These are phyloP conservation scores for Physocephala rufipes DNA, from an alignment of 2,888 invertebrate species.

Conservation along the genomic window DNA sequence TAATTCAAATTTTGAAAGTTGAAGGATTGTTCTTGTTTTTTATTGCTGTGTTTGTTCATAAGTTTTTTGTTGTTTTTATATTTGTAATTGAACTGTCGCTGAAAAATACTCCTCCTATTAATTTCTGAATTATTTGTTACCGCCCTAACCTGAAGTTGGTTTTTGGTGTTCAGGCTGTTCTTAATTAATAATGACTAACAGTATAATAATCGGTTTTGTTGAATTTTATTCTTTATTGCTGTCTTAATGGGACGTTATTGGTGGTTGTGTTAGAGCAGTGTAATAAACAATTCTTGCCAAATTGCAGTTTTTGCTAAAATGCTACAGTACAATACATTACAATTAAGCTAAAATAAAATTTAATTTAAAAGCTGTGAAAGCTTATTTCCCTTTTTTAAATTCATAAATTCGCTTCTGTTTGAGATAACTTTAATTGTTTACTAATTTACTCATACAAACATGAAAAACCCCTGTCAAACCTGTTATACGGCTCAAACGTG, in stretches of 20 bases:
- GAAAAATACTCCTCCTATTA: no score
- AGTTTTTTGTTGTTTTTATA: conserved; percentile 34
- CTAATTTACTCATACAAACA: no score
- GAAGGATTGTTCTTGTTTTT: neutral
- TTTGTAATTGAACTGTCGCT: conserved; percentile 25
- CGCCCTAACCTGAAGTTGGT: no score
- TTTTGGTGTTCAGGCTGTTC: no score
- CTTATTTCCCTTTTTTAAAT: no score
- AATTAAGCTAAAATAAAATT: conserved; percentile 16
- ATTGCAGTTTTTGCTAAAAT: conserved; percentile 27
- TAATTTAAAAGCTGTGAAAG: no score
- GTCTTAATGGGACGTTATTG: neutral
- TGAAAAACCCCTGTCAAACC: no score
- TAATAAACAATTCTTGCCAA: neutral
- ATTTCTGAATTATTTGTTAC: conserved; percentile 26
- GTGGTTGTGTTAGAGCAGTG: neutral
- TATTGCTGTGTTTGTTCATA: neutral
- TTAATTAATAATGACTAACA: no score
- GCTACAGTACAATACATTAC: conserved; percentile 7
- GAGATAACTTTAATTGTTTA: no score
- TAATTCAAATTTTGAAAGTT: neutral
- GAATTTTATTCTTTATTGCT: neutral
- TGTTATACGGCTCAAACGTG: no score
- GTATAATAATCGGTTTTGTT: conserved; percentile 38
- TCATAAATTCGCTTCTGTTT: no score